Conservation (phyloP, 2,888 invertebrate species). For the Tetranychus piercei region DNA sequence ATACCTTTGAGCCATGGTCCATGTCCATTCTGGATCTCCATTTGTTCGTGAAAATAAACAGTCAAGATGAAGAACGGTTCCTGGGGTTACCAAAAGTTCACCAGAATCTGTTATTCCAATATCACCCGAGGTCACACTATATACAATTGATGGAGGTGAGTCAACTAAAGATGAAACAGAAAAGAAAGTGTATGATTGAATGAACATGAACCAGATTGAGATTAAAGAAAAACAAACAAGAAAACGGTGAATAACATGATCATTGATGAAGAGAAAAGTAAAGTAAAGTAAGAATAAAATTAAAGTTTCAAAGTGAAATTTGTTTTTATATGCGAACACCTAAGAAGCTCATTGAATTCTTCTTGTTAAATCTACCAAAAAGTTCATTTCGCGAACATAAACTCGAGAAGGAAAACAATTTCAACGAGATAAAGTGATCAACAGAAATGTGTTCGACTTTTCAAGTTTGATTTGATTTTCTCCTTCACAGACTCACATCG, state of each 20-base stretch:
- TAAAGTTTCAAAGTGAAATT: too few relatives aligned
- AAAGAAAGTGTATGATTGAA: neutral
- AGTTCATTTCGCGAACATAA: too few relatives aligned
- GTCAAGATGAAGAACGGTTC: constrained; percentile 58
- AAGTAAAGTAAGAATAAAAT: too few relatives aligned
- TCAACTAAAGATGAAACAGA: constrained; percentile 21
- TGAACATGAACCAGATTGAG: neutral
- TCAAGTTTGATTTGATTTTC: too few relatives aligned
- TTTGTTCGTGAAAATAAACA: constrained; percentile 55
- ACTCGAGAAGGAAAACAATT: too few relatives aligned
- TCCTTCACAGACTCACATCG: too few relatives aligned
- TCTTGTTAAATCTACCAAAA: too few relatives aligned
- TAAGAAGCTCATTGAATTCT: too few relatives aligned
- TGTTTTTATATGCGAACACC: too few relatives aligned
- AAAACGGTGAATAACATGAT: neutral
- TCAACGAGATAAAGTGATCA: too few relatives aligned
- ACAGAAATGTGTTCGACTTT: too few relatives aligned
- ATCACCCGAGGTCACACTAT: constrained; percentile 23
- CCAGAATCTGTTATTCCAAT: constrained; percentile 38
- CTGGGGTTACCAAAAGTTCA: constrained; percentile 57
- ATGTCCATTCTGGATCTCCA: constrained; percentile 70
- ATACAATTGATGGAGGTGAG: constrained; percentile 28
- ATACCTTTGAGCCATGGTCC: constrained; percentile 44
- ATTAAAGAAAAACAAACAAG: neutral
- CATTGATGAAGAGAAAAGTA: neutral